Evolutionary conservation across 2,888 invertebrate species (phyloP), one percentile per base, ranked within the genome.

Genomic region (Azorinus chamasolen): DNA sequence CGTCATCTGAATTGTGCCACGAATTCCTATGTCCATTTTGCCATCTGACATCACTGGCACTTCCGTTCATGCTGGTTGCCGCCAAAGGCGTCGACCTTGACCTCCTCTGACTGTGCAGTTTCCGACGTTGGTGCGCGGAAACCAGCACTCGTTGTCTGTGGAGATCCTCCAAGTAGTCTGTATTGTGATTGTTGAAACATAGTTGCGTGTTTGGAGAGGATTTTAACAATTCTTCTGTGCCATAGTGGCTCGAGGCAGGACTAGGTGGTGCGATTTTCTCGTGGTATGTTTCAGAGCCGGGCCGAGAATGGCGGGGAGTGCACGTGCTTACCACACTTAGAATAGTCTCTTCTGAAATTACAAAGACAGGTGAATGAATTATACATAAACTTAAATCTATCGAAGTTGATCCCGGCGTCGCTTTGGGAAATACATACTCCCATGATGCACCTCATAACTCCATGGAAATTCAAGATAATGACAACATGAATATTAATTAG

Each of bases 111-210:
- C 66, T 57, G 18, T 73, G 65, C 8, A 83, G 58, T 25, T 77
- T 79, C 32, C 73, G 64, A n/a, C 83, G 64, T 27, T 83, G 79
- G 41, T 83, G 72, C 1, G 83, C 83, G 24, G 83, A 83, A 14
- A 79, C 74, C 37, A 79, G 69, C 12, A 83, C 83, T 14, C 83
- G 48, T 54, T 83, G 79, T 18, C 83, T 58, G 41, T 83, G 79
- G 1, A 79, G 53, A 39, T 79, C 83, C 24, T 83, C 83, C 12
- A 64, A 61, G 22, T 65, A 79, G 41, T 83, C 79, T 14, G 64
- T 65, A 18, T 80, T 69, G 50, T 69, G 80, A n/a, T 65, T 58
- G 53, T 76, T 80, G 48, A 80, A 77, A 45, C 70, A 74, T 8
- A 74, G 43, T 20, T 43, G 22, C 14, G 66, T 37, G 6, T 70